Conservation (phyloP, 2,113 vertebrate species). For the Murina feae region DNA sequence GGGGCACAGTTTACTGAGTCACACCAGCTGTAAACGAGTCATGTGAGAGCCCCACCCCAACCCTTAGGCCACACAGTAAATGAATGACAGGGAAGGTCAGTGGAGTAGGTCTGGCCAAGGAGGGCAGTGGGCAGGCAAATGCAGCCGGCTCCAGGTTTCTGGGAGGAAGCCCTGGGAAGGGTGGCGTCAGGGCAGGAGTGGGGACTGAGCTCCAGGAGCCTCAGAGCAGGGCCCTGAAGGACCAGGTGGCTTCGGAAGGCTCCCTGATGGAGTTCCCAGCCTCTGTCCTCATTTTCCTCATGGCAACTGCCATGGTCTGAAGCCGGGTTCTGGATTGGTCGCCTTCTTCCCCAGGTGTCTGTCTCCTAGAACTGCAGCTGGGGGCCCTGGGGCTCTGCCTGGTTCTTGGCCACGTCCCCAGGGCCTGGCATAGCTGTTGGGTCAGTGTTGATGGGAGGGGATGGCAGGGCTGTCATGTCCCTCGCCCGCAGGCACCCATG, state of each 20-base stretch:
- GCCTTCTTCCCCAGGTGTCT: neutral
- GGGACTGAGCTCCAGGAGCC: neutral
- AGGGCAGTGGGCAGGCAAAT: neutral
- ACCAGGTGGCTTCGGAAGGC: neutral
- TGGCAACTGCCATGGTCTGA: fast-evolving
- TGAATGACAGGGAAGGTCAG: constrained; percentile 9
- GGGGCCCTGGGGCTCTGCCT: neutral
- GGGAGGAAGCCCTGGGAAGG: neutral
- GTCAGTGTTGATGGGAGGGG: neutral
- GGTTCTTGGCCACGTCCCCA: neutral
- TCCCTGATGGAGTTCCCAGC: neutral
- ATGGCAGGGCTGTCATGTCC: neutral
- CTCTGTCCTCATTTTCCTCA: neutral
- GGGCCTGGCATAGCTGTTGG: neutral
- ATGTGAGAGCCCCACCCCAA: neutral
- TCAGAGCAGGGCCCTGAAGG: neutral
- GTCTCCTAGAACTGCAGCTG: neutral
- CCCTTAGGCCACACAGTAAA: constrained; percentile 45
- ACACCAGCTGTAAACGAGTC: constrained; percentile 73
- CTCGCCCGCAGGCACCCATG: neutral
- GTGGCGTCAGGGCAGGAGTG: neutral
- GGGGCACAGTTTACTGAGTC: constrained; percentile 65
- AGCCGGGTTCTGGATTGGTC: neutral
- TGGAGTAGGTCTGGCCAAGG: constrained; percentile 41
- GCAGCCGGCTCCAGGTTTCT: neutral